Percentiles rank a stretch among this genome's conserved stretches.
These are phyloP conservation scores for Jaculus jaculus DNA, from an alignment of 2,113 vertebrate species.

Conservation along the genomic window DNA sequence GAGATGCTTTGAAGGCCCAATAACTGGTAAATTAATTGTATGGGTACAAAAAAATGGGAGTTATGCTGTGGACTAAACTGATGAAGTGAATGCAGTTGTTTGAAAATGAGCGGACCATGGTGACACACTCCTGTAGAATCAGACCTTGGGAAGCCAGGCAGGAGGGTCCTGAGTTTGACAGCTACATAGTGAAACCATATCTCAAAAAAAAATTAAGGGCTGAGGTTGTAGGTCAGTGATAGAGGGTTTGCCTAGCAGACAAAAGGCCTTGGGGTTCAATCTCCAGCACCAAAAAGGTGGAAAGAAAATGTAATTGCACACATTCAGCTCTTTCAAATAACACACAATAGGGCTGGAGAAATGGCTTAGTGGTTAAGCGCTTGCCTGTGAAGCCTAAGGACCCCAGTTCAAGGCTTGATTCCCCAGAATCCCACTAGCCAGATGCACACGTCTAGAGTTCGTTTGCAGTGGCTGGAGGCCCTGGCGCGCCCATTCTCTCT, in stretches of 20 bases:
- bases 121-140: no score
- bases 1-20: not conserved
- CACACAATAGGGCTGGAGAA: no score
- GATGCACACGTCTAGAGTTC: no score
- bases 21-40: not conserved
- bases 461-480: no score
- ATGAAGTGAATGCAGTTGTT: not conserved
- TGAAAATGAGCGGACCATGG: not conserved
- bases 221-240: not conserved
- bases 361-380: no score
- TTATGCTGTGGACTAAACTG: not conserved
- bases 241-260: not conserved
- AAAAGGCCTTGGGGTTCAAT: not conserved
- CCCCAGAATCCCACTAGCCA: no score
- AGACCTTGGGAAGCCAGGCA: not conserved
- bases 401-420: no score
- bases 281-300: not conserved
- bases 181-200: not conserved
- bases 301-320: not conserved
- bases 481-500: no score
- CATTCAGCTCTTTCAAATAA: not conserved
- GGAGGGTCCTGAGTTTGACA: not conserved
- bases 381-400: no score
- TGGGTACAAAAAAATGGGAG: not conserved
- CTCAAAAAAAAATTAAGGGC: not conserved